Conservation (phyloP, 2,797 vertebrate genomes). For the Philypnodon macrostomus region DNA sequence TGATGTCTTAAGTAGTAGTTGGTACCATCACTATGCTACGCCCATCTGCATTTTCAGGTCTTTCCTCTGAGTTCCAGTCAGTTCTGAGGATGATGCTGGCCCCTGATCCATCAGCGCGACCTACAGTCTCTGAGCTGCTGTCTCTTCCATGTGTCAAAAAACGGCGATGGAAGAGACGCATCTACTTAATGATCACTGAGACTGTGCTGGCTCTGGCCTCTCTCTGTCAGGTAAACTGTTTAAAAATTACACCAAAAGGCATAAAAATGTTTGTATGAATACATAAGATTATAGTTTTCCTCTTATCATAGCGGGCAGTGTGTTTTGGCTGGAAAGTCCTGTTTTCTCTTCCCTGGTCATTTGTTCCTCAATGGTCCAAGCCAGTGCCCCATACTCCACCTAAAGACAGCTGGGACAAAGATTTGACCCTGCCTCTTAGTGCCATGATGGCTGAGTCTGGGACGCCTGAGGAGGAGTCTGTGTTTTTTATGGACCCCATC, state of each 20-base stretch:
- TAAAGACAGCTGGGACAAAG: conserved; percentile 66
- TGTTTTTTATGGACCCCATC: conserved; percentile 49
- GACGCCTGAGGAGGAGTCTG: conserved; percentile 66
- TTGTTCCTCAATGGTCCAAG: conserved; percentile 51
- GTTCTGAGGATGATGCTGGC: conserved; percentile 83
- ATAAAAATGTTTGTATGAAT: no score
- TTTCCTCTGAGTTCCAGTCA: conserved; percentile 81
- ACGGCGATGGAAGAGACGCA: conserved; percentile 66
- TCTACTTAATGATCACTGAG: conserved; percentile 64
- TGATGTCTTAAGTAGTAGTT: no score
- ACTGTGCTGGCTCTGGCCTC: conserved; percentile 54
- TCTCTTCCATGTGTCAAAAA: conserved; percentile 68
- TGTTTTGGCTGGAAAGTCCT: conserved; percentile 61
- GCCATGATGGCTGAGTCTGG: conserved; percentile 69
- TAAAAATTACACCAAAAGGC: no score
- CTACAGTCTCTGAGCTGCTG: conserved; percentile 78
- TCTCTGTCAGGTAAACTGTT: conserved; percentile 64
- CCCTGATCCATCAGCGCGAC: conserved; percentile 77
- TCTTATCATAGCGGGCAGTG: conserved; percentile 51
- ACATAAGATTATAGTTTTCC: not conserved
- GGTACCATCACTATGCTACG: no score
- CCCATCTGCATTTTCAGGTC: conserved; percentile 44
- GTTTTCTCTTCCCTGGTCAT: conserved; percentile 57
- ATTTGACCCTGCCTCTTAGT: conserved; percentile 65
- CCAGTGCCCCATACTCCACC: conserved; percentile 76